phyloP scores from a whole-genome alignment of 1,140 invertebrate species.

The Samia ricini region DNA sequence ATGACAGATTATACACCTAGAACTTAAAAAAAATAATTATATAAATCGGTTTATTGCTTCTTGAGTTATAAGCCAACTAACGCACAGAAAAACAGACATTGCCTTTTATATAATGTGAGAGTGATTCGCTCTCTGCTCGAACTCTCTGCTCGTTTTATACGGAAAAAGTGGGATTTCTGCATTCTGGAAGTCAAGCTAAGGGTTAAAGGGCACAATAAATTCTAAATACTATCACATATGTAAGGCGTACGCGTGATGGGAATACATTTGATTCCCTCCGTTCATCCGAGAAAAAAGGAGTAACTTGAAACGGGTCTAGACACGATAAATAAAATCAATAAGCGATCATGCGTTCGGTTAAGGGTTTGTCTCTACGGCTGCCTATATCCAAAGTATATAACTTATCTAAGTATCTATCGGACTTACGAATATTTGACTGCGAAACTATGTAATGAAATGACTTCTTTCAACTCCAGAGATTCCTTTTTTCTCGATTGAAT shows the following conservation, averaged over 20 bases:
- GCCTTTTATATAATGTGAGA: too few relatives aligned
- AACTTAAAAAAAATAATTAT: too few relatives aligned
- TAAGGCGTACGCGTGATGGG: background rate
- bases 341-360: background rate
- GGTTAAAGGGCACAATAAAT: background rate
- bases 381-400: too few relatives aligned
- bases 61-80: too few relatives aligned
- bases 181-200: background rate
- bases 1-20: too few relatives aligned
- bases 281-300: background rate
- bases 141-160: background rate
- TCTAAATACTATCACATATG: background rate
- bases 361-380: background rate
- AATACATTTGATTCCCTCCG: slow-evolving; percentile 1
- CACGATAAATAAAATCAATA: background rate
- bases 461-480: too few relatives aligned
- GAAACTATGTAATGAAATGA: background rate
- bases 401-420: too few relatives aligned
- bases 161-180: background rate
- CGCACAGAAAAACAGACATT: too few relatives aligned
- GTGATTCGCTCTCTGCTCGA: too few relatives aligned
- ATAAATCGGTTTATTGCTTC: too few relatives aligned
- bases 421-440: too few relatives aligned
- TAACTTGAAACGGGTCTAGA: background rate
- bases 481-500: too few relatives aligned